Evolutionary conservation across 2,797 vertebrate species (phyloP), one percentile per base, ranked within the genome.

Genomic region (Poeciliopsis gracilis): DNA sequence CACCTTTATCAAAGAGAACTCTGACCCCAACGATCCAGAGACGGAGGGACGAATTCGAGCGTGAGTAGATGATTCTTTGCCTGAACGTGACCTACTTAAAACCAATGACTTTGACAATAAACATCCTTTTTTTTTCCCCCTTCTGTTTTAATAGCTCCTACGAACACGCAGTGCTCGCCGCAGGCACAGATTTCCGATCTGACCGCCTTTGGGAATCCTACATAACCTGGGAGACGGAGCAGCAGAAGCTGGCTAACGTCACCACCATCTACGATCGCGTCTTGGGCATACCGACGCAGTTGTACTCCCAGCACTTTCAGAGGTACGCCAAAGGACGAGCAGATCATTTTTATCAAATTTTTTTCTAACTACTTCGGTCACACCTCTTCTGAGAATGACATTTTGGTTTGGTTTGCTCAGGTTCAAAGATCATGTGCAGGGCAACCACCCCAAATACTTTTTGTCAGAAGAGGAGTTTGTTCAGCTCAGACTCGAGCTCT

Each of bases 121-220:
- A 46, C 5, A 53, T 36, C 5, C 4, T 3, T 7, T 30, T 11
- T 46, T 33, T 49, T 38, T 38, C 7, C 20, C 0, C 7, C 6
- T 41, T n/a, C 11, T 45, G 8, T 41, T 9, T 67, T 6, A 23
- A 66, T 91, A 99, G 98, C 86, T 96, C 97, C 20, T 99, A 97
- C 77, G 98, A 99, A 75, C 98, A 99, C 0, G 97, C 98, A 6
- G 97, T 99, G 51, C 93, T 98, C 76, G 97, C 97, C 57, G 98
- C 98, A 72, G 98, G 98, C 82, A 98, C 98, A 81, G 98, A 99
- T 90, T 99, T 99, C 87, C 97, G 97, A 84, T 99, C 98, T 4
- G 98, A 99, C 91, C 97, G 97, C 76, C 95, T 99, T 1, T 99
- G 98, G 98, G 98, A 99, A 90, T 96, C 98, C 88, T 99, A 96